Evolutionary conservation across 2,888 invertebrate species (phyloP), one percentile per base, ranked within the genome.

Genomic region (Leucophenga montana): DNA sequence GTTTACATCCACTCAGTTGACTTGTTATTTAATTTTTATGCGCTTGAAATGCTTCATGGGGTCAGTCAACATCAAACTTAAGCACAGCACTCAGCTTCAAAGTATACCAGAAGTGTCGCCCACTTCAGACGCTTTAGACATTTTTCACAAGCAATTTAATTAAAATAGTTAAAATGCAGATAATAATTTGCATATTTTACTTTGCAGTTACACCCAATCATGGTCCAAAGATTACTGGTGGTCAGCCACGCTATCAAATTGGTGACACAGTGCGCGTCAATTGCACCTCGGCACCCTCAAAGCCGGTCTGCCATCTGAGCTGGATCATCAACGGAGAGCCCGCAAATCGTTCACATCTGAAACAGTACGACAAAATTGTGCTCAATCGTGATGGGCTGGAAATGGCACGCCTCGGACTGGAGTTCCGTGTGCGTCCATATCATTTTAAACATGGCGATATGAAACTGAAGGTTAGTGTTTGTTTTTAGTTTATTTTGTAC

Each of bases 241-340:
- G 95, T 6, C 92, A 93, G 75, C 92, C 93, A 8, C 92, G 95
- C 71, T 96, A 96, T 89, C 94, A 95, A 88, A 92, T 94, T 66
- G 95, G 95, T 0, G 96, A 96, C 86, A 90, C 92, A 46, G 95
- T 96, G 18, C 92, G 93, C 69, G 94, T 95, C 72, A 95, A 95
- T 89, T 96, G 96, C 89, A 95, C 95, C 11, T 95, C 95, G n/a
- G 93, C 94, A 14, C 91, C 93, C 77, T 95, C 95, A 56, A 92
- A 94, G 84, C 96, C 96, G 0, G 94, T 94, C 2, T 95, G 95
- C 33, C 92, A 93, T 79, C 91, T 96, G 50, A 92, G 93, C 78
- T 96, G 96, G 96, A 94, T 94, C 89, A 94, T 96, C 88, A 96
- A 96, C 86, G 95, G 95, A 9, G 94, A 95, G 83, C 94, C 93